Base-by-base conservation (phyloP, 2,888 invertebrate species). In the Ophion obscuratus region DNA sequence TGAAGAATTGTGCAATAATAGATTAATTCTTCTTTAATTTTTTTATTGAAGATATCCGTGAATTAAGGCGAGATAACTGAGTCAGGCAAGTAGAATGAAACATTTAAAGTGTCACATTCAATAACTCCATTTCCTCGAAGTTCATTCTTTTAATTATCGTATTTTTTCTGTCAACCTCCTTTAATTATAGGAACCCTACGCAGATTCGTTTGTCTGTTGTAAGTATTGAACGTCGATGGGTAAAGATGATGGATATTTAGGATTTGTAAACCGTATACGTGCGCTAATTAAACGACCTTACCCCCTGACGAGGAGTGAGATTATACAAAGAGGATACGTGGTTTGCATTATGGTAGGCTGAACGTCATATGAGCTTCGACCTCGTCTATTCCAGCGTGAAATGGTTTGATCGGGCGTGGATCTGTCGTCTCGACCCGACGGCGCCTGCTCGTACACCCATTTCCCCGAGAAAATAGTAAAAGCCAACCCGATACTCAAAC, bases 351-450 rank as follows among this genome's bases (percentile, higher is more conserved):
- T 74, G 57, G 74, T 36, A 74, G 68, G 64, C 14, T 61, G 83
- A 75, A 79, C 68, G 85, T 83, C 80, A 86, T 66, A 74, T 71
- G 86, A 86, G 86, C 81, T 86, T 86, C 86, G 86, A 86, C 74
- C 83, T 74, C 83, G 78, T 70, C 84, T 85, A 88, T 78, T 88
- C 85, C 87, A 88, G 84, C 87, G 87, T 88, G 83, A 88, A 89
- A 88, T 86, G 88, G 87, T 87, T 88, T 87, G 88, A 89, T 89
- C 87, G 88, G 83, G 83, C 62, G 78, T 75, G 83, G 85, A 75
- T 81, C 59, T 68, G 81, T 82, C 83, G 89, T 89, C 89, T 87
- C 87, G 89, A 88, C 89, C 77, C 76, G 76, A 61, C 74, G 89
- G 89, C 89, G 89, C 88, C 89, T 40, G 75, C 68, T 70, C 82